Conservation (phyloP, 2,797 vertebrate genomes). For the Zenarchopterus dispar region DNA sequence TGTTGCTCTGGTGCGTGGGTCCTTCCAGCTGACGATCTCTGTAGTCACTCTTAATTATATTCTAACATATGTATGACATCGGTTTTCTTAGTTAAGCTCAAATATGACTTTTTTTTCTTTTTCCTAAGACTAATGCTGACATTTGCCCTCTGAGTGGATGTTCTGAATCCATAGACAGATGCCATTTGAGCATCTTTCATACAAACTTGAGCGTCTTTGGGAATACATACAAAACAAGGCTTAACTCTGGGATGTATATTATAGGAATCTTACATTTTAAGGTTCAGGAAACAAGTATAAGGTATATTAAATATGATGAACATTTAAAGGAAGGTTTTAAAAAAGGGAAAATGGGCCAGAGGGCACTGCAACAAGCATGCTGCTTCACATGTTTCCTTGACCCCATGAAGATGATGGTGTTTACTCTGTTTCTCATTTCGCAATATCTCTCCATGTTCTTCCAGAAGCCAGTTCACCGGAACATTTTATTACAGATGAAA, state of each 20-base stretch:
- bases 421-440: constrained; percentile 3
- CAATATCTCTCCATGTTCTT: constrained; percentile 4
- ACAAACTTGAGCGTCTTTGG: constrained; percentile 1
- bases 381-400: constrained; percentile 3
- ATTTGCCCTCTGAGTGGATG: constrained; percentile 12
- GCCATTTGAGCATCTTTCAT: constrained; percentile 2
- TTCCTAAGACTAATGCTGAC: not conserved
- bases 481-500: constrained; percentile 46
- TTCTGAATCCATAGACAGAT: constrained; percentile 22
- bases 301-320: constrained; percentile 23
- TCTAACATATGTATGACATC: constrained; percentile 14
- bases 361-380: constrained; percentile 9
- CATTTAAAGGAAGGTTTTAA: constrained; percentile 27
- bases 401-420: constrained; percentile 8
- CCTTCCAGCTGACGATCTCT: constrained; percentile 25
- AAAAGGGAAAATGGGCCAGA: constrained; percentile 32
- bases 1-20: constrained; percentile 34
- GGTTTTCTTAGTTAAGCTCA: constrained; percentile 16
- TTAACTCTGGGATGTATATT: no score
- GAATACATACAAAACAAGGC: not conserved
- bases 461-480: constrained; percentile 44
- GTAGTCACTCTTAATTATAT: constrained; percentile 20
- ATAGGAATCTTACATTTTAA: not conserved
- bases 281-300: not conserved
- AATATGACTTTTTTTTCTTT: constrained; percentile 8